A percentile compares a stretch with the other conserved stretches of the same genome.
Evolutionary conservation across 2,888 invertebrate genomes (phyloP).

Genomic region (Epicampocera succincta): DNA sequence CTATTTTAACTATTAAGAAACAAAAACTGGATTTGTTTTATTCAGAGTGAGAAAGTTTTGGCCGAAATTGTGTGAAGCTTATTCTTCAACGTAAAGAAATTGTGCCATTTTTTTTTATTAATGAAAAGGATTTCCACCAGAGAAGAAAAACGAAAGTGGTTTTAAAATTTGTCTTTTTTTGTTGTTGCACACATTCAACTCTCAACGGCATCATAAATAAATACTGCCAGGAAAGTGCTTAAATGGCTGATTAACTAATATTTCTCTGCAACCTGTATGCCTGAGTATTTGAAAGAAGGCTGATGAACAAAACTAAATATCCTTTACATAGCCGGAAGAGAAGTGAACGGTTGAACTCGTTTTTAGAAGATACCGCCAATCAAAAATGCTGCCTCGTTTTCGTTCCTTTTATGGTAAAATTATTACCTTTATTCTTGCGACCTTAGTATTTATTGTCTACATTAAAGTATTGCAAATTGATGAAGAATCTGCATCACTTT

Average conservation of each 20-base stretch:
- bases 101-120: slow-evolving; percentile 59
- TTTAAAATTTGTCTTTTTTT: slow-evolving; percentile 1
- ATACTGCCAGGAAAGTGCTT: slow-evolving; percentile 23
- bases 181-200: neutral
- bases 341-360: slow-evolving; percentile 4
- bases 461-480: slow-evolving; percentile 76
- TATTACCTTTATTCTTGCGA: slow-evolving; percentile 78
- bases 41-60: slow-evolving; percentile 19
- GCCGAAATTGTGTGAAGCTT: neutral
- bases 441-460: slow-evolving; percentile 78
- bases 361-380: neutral
- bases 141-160: slow-evolving; percentile 45
- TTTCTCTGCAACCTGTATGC: slow-evolving; percentile 2
- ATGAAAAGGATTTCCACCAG: neutral
- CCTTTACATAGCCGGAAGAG: neutral
- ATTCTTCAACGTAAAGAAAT: slow-evolving; percentile 10
- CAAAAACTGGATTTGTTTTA: slow-evolving; percentile 53
- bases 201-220: neutral
- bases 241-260: slow-evolving; percentile 32
- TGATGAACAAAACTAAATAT: slow-evolving; percentile 1
- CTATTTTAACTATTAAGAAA: slow-evolving; percentile 28
- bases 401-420: slow-evolving; percentile 81
- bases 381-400: slow-evolving; percentile 79
- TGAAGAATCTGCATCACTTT: slow-evolving; percentile 12
- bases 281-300: neutral